phyloP scores from a whole-genome alignment of 2,113 vertebrate species.

The Peromyscus californicus region DNA sequence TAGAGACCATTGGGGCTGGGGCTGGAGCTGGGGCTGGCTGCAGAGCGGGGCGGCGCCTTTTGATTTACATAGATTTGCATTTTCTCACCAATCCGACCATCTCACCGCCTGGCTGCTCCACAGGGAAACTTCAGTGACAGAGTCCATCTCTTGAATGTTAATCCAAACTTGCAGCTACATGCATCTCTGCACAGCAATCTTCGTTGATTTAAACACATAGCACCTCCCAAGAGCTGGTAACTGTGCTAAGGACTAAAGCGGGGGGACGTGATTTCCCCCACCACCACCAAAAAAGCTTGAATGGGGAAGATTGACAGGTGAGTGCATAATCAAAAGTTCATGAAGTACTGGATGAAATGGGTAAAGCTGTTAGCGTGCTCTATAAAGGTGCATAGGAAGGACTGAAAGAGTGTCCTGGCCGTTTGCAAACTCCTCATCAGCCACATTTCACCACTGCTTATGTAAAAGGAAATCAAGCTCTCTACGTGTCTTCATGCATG shows the following conservation, averaged over 20 bases:
- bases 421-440: neutral
- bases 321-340: conserved; percentile 7
- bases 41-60: neutral
- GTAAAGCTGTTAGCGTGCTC: neutral
- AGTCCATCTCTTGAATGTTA: neutral
- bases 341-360: neutral
- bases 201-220: conserved; percentile 5
- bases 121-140: neutral
- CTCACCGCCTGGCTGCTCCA: neutral
- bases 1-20: too few species aligned
- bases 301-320: neutral
- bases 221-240: neutral
- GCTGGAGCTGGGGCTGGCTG: neutral
- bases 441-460: conserved; percentile 42
- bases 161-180: neutral
- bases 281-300: neutral
- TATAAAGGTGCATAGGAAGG: neutral
- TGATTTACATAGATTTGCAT: neutral
- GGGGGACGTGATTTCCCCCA: neutral
- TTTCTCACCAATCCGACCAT: conserved; percentile 13
- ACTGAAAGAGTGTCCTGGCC: neutral
- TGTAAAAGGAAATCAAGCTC: neutral
- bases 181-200: neutral
- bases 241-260: neutral
- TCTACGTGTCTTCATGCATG: neutral